Conservation (phyloP, 2,113 vertebrate genomes). For the Labeo catla region DNA sequence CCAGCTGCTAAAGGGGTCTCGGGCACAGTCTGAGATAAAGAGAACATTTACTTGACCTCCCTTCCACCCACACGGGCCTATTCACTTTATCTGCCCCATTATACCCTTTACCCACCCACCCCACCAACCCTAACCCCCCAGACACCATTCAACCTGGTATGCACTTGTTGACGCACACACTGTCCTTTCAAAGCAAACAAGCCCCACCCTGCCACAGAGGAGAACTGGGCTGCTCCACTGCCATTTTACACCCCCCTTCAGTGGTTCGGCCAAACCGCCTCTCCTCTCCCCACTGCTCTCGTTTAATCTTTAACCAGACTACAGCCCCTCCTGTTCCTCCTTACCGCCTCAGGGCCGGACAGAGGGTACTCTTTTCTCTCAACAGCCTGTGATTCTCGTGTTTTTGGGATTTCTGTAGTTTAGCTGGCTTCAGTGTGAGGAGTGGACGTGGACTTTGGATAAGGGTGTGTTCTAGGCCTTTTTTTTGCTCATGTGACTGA, state of each 20-base stretch:
- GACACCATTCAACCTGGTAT: constrained; percentile 62
- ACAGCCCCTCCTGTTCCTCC: constrained; percentile 50
- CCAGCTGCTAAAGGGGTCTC: not conserved
- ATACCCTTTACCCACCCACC: not conserved
- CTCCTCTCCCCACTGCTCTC: not conserved
- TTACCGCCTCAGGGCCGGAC: not conserved
- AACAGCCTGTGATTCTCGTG: not conserved
- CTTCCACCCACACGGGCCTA: not conserved
- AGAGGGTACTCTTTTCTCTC: constrained; percentile 9
- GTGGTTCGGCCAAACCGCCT: not conserved
- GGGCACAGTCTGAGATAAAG: not conserved
- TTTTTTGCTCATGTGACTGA: constrained; percentile 59
- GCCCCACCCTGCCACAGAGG: constrained; percentile 66
- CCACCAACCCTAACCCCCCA: constrained; percentile 12
- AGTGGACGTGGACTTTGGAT: constrained; percentile 32
- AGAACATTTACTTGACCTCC: constrained; percentile 37
- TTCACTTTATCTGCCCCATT: constrained; percentile 34
- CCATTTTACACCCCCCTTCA: constrained; percentile 41
- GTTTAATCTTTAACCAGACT: constrained; percentile 60
- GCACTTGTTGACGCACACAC: constrained; percentile 60
- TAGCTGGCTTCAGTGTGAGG: constrained; percentile 29
- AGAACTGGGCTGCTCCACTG: constrained; percentile 42
- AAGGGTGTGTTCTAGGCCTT: constrained; percentile 37
- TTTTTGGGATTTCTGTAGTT: not conserved
- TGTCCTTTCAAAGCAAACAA: constrained; percentile 71